phyloP scores from a whole-genome alignment of 2,113 vertebrate genomes.

The Heteronetta atricapilla region DNA sequence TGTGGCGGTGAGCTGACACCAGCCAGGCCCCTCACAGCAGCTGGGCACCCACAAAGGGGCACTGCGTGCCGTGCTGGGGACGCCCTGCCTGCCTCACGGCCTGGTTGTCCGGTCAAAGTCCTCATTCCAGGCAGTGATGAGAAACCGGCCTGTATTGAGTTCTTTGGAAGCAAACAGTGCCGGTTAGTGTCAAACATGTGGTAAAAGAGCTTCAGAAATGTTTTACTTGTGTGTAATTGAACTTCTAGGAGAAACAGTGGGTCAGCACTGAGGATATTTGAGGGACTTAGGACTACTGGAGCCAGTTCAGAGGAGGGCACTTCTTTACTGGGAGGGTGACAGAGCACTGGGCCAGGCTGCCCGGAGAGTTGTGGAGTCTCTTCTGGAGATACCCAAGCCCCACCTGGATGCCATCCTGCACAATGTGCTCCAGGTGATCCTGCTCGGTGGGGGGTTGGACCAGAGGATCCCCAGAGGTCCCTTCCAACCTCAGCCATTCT shows the following conservation, averaged over 20 bases:
- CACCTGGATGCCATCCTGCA: too few species aligned
- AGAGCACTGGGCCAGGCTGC: too few species aligned
- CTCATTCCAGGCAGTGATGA: not conserved
- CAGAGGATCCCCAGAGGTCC: too few species aligned
- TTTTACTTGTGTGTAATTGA: not conserved
- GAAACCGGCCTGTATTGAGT: not conserved
- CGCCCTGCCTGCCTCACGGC: not conserved
- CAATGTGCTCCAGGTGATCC: too few species aligned
- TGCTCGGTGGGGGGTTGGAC: too few species aligned
- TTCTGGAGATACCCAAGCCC: too few species aligned
- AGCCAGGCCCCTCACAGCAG: conserved; percentile 47
- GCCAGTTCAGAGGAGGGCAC: too few species aligned
- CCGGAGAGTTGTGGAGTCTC: too few species aligned
- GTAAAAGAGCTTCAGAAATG: not conserved
- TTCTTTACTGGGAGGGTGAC: too few species aligned
- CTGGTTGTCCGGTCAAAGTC: not conserved
- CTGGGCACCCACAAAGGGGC: conserved; percentile 58
- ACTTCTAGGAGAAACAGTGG: not conserved
- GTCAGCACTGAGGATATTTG: not conserved
- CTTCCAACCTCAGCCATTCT: too few species aligned
- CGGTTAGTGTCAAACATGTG: not conserved
- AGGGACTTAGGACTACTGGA: too few species aligned
- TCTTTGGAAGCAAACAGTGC: not conserved
- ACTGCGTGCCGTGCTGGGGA: conserved; percentile 45
- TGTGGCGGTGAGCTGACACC: not conserved